Evolutionary conservation across 2,113 vertebrate genomes (phyloP), one percentile per base, ranked within the genome.

Genomic region (Oxyura jamaicensis): DNA sequence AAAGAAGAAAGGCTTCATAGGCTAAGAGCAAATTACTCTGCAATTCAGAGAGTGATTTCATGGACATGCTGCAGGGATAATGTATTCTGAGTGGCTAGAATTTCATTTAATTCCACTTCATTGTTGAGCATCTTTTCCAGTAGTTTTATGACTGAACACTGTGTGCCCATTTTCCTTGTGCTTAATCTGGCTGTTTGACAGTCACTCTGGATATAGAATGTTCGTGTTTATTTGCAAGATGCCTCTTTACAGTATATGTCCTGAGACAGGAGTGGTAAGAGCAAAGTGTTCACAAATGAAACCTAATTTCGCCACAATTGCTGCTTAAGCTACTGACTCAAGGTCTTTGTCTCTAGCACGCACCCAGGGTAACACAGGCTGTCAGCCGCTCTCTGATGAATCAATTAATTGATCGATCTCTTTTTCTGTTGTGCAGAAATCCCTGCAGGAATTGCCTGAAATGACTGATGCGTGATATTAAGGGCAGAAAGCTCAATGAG

Each of bases 41-140:
- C 96, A 97, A 96, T 97, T 97, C 95, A 97, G 90, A 33, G 72
- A 89, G 88, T 69, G 91, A 97, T 97, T 97, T 97, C 93, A 83
- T 77, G 95, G 95, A 91, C 95, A 83, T 77, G 96, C 96, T 95
- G 95, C 93, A 93, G 96, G 96, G 96, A 97, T 97, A 97, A 97
- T 97, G 96, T 96, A 96, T 97, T 97, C 96, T 81, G 95, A 97
- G 96, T 97, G 97, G 96, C 96, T 91, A 94, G 96, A 97, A 96
- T 97, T 96, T 97, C 94, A 90, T 94, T 97, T 97, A 97, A 97
- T 97, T 96, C 91, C 90, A 95, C 93, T 96, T 92, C 93, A 95
- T 93, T 96, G 94, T 96, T 82, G 93, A 97, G 96, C 94, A 84
- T 93, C 91, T 96, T 95, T 95, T 94, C 75, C 96, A 94, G 92